Evolutionary conservation across 1,140 invertebrate genomes (phyloP), one percentile per base, ranked within the genome.

Genomic region (Cotesia typhae): DNA sequence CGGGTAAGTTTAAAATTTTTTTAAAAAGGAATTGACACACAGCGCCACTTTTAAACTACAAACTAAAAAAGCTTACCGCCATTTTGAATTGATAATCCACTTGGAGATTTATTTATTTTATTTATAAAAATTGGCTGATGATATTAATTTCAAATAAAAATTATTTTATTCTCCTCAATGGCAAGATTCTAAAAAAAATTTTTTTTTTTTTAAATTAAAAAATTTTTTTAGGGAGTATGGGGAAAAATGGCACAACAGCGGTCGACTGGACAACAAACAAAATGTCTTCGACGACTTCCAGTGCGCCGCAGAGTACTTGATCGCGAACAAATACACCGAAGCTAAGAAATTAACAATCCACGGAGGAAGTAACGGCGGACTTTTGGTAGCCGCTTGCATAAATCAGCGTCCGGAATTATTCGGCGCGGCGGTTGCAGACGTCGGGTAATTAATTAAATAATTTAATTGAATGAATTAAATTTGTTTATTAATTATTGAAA

Each of bases 201-300:
- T 28, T 28, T 28, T 28, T 28, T 28, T 38, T 38, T 38, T 35
- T n/a, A n/a, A 51, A 70, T 57, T 67, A 68, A 67, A 71, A 70
- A 14, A 72, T 47, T 47, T 61, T 76, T 81, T 65, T 82, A 94
- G 96, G 1, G 98, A 99, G 87, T 99, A 99, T 87, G 98, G 98
- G 53, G 95, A 98, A 85, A 92, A 91, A 69, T 99, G 98, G 98
- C 97, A 99, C 85, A 95, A 99, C 85, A 93, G 87, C 12, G 98
- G 98, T 9, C 91, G 94, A 28, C 89, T 97, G 60, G 89, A 92
- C 0, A 98, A 98, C 75, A 99, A 99, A 84, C 98, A 99, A 88
- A 99, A 99, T 88, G 93, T 94, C 52, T 99, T 99, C 85, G 94
- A 99, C 87, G 98, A 99, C 88, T 99, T 99, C 86, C 94, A 96